Base-by-base conservation (phyloP, 2,888 invertebrate species). In the Pinctada fucata region DNA sequence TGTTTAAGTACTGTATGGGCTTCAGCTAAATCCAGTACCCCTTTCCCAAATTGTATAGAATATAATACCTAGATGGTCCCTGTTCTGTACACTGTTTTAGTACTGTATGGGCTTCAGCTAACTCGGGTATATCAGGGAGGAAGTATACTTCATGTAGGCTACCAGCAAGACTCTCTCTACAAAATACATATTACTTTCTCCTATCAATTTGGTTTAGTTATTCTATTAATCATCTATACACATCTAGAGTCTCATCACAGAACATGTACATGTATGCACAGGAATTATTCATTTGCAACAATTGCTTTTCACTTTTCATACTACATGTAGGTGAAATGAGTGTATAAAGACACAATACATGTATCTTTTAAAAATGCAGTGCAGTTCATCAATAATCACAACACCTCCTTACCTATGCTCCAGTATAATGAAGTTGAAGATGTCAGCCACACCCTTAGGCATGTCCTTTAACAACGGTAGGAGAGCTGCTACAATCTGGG, bases 71-170 rank as follows among this genome's bases (percentile, higher is more conserved):
- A 4, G 85, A 82, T 5, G 86, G 85, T 3, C 85, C 86, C 51
- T 50, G n/a, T 49, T 89, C 88, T 4, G 86, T 87, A 76, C 88
- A 88, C 63, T 89, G 83, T 76, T 90, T 90, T 4, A 92, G 85
- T 0, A 91, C 89, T 51, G 87, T 85, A 49, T 96, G 95, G 76
- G 95, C 94, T 67, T 93, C 93, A 67, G 94, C 94, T 49, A 97
- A 94, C 85, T 95, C 95, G 0, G 95, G 93, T 81, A 95, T 95
- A 83, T 96, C 95, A 75, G 93, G 93, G 58, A 97, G 93, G 83
- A 98, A 98, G 92, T 97, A 97, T 52, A 98, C 93, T 91, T 97
- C 97, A 0, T 95, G 94, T 83, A 97, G 95, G 88, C 96, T 94
- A 2, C 94, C 93, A 75, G 95, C 94, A 51, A 97, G 91, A 64